phyloP scores from a whole-genome alignment of 2,113 vertebrate species.

The Cryptotis parvus region DNA sequence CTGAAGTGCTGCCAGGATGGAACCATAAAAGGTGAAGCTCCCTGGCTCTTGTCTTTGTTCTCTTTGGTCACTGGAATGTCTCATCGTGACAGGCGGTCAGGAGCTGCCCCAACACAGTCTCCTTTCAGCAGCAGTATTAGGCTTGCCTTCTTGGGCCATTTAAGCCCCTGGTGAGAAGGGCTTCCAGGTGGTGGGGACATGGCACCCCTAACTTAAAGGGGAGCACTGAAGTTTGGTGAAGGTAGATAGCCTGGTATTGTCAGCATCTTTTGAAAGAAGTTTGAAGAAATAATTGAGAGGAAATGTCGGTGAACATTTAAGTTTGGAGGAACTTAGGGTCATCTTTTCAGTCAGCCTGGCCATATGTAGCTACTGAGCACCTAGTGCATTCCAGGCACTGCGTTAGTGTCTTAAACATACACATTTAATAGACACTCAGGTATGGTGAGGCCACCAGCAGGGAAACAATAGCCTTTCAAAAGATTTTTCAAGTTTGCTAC shows the following conservation, averaged over 20 bases:
- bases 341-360: neutral
- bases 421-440: neutral
- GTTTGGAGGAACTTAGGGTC: neutral
- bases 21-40: slow-evolving; percentile 70
- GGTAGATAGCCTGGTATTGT: fast-evolving
- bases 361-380: neutral
- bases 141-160: slow-evolving; percentile 29
- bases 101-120: slow-evolving; percentile 66
- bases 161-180: neutral
- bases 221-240: neutral
- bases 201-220: neutral
- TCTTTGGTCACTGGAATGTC: slow-evolving; percentile 72
- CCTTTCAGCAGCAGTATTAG: neutral
- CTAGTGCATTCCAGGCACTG: neutral
- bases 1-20: slow-evolving; percentile 63
- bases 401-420: neutral
- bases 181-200: neutral
- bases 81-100: slow-evolving; percentile 71
- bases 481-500: neutral
- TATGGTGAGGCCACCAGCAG: neutral
- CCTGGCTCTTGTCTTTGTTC: slow-evolving; percentile 65
- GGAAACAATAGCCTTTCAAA: neutral
- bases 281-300: neutral
- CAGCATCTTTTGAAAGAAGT: neutral
- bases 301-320: neutral